Conservation (phyloP, 2,888 invertebrate genomes). For the Epsilonema sp. region DNA sequence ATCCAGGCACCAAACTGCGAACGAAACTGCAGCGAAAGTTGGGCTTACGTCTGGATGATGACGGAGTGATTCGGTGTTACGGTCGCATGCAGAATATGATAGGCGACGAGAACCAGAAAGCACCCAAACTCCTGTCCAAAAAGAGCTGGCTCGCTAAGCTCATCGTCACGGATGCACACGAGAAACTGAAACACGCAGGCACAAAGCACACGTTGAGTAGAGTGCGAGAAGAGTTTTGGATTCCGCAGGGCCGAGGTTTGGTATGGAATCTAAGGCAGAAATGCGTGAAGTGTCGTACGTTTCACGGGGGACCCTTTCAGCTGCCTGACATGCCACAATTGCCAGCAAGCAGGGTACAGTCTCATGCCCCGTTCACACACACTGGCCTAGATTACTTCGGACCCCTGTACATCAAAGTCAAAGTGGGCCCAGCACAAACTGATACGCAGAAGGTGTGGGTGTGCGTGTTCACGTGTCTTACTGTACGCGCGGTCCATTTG, state of each 20-base stretch:
- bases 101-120: too few species aligned
- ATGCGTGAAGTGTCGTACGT: neutral
- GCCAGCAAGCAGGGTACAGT: neutral
- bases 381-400: neutral
- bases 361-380: neutral
- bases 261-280: neutral
- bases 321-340: neutral
- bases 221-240: neutral
- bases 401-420: neutral
- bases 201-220: neutral
- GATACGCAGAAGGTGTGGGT: conserved; percentile 1
- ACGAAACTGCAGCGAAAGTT: too few species aligned
- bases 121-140: neutral
- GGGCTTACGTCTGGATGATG: too few species aligned
- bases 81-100: too few species aligned
- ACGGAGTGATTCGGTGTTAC: too few species aligned
- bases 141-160: neutral
- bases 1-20: too few species aligned
- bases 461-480: neutral
- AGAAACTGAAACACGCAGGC: neutral
- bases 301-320: neutral
- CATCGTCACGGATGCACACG: neutral
- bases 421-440: neutral
- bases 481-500: neutral
- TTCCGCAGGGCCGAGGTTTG: neutral